Percentiles rank a stretch among this genome's conserved stretches.
Conservation (phyloP, 2,113 vertebrate genomes). For the Hypanus sabinus region DNA sequence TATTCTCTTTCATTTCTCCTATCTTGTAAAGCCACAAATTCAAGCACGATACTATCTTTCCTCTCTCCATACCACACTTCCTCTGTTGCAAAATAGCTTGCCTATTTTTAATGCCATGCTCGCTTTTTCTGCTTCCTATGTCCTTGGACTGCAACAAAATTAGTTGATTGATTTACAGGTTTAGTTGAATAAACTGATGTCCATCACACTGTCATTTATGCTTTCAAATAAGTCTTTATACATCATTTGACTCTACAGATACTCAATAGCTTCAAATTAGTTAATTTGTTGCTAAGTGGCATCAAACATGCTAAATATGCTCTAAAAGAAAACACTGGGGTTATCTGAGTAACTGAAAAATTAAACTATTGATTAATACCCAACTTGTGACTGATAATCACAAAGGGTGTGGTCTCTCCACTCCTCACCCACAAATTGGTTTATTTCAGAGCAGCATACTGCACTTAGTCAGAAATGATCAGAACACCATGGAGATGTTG, state of each 20-base stretch:
- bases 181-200: conserved; percentile 92
- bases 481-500: too few species aligned
- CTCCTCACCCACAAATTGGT: background rate
- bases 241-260: conserved; percentile 82
- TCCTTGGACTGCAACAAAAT: conserved; percentile 98
- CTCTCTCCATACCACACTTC: background rate
- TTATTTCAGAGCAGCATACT: background rate
- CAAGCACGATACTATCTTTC: background rate
- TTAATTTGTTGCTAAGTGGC: background rate
- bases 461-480: background rate
- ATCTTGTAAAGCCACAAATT: conserved; percentile 3
- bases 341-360: background rate
- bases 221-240: conserved; percentile 98
- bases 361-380: background rate
- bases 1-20: conserved; percentile 49
- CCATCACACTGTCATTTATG: conserved; percentile 83
- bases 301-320: background rate
- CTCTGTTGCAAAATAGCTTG: conserved; percentile 42
- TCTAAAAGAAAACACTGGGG: background rate
- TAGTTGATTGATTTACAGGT: conserved; percentile 99
- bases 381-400: background rate
- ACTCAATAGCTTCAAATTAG: background rate
- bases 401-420: background rate
- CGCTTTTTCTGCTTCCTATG: conserved; percentile 70
- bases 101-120: conserved; percentile 52